Conservation (phyloP, 2,113 vertebrate genomes). For the Phrynocephalus versicolor region DNA sequence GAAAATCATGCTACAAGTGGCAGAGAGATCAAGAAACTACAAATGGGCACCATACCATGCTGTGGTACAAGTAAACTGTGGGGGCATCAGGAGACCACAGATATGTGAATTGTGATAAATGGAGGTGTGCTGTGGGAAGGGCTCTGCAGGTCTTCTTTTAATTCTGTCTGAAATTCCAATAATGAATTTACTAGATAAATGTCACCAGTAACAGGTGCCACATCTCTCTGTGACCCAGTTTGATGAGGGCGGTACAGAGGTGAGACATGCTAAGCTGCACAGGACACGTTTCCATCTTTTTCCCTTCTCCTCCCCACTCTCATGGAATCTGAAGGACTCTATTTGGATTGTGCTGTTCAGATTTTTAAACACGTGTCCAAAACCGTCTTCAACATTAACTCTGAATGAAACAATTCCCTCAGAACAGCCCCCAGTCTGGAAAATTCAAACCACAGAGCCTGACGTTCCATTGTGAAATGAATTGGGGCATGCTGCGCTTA, state of each 20-base stretch:
- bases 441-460: constrained; percentile 3
- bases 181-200: neutral
- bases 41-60: too few species aligned
- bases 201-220: neutral
- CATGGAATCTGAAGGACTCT: neutral
- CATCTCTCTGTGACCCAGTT: neutral
- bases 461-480: constrained; percentile 25
- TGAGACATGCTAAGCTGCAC: neutral
- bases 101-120: neutral
- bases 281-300: neutral
- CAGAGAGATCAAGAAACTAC: neutral
- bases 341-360: neutral
- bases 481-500: neutral
- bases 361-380: neutral
- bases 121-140: neutral
- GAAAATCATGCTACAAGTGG: neutral
- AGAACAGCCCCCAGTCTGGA: neutral
- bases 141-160: neutral
- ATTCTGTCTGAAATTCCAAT: neutral
- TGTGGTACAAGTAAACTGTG: neutral
- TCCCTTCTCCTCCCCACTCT: constrained; percentile 5
- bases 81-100: too few species aligned
- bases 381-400: neutral
- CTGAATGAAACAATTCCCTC: neutral
- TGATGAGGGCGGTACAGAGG: neutral